Base-by-base conservation (phyloP, 2,888 invertebrate species). In the Seira sanloemensis region DNA sequence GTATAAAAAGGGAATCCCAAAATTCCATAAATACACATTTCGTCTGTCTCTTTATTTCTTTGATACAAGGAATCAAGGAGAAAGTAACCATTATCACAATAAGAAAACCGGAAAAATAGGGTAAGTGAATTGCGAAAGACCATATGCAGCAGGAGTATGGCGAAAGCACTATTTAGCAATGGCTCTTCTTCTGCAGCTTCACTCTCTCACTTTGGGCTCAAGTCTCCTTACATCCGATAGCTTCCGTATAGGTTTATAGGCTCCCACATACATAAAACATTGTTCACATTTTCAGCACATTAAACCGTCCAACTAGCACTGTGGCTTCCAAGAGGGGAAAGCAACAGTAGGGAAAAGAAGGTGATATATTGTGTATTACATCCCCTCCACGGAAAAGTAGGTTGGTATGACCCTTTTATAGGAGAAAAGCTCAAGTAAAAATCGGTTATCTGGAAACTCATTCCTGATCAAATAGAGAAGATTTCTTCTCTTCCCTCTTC, bases 21-120 rank as follows among this genome's bases (percentile, higher is more conserved):
- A 72, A 69, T 37, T 72, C 72, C 50, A 23, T 16, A 69, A 26
- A 26, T 46, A 71, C 46, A 46, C 71, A 71, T 71, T 46, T 71
- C 23, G 0, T 50, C 18, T 71, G 37, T 46, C 46, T 46, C 58
- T 54, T 25, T 68, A 26, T 26, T 16, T 26, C 19, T 72, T 54
- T 21, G 26, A n/a, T n/a, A n/a, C n/a, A n/a, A n/a, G n/a, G n/a
- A 21, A 58, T 23, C 24, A 72, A 65, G 21, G 68, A 69, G 54
- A 54, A 21, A 75, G 78, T 37, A 66, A 69, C 80, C 67, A 75
- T 80, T 75, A 80, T 68, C 62, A 26, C 80, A 80, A 79, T 80
- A 80, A 75, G 58, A 54, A 67, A 79, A 79, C 21, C 68, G 24
- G 80, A 75, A 67, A 79, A 75, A 74, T 23, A 66, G 54, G 73